phyloP scores from a whole-genome alignment of 2,797 vertebrate species.

The Rhabdophis nuchalis region DNA sequence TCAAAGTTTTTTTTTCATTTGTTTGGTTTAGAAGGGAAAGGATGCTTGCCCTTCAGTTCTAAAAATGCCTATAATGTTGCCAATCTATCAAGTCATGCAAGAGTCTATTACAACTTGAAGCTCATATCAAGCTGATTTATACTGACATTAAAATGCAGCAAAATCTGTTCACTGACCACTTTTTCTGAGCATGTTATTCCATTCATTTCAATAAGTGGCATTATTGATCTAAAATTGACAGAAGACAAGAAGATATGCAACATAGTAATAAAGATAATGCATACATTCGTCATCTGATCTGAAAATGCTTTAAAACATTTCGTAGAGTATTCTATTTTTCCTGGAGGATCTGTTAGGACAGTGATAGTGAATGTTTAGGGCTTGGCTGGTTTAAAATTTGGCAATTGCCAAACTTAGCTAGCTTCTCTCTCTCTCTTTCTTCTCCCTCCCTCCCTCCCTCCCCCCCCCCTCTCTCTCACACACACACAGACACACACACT shows the following conservation, averaged over 20 bases:
- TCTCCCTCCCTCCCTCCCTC: too few species aligned
- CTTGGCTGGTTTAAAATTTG: not conserved
- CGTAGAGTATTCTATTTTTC: not conserved
- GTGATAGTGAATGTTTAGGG: not conserved
- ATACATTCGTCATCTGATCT: not conserved
- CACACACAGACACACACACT: too few species aligned
- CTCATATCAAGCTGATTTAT: not conserved
- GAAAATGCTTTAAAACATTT: not conserved
- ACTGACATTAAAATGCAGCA: not conserved
- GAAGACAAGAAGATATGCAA: not conserved
- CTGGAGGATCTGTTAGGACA: not conserved
- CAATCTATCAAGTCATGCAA: not conserved
- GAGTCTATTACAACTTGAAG: not conserved
- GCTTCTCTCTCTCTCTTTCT: not conserved
- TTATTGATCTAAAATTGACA: not conserved
- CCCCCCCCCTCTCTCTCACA: too few species aligned
- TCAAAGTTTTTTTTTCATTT: not conserved
- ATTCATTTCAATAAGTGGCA: constrained; percentile 17
- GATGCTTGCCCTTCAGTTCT: not conserved
- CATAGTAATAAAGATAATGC: not conserved
- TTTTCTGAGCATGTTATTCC: not conserved
- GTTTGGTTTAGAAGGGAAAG: not conserved
- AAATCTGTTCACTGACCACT: not conserved
- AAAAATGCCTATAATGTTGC: not conserved
- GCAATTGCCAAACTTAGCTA: not conserved